Evolutionary conservation across 2,113 vertebrate genomes (phyloP).

Genomic region (Cebidichthys violaceus): DNA sequence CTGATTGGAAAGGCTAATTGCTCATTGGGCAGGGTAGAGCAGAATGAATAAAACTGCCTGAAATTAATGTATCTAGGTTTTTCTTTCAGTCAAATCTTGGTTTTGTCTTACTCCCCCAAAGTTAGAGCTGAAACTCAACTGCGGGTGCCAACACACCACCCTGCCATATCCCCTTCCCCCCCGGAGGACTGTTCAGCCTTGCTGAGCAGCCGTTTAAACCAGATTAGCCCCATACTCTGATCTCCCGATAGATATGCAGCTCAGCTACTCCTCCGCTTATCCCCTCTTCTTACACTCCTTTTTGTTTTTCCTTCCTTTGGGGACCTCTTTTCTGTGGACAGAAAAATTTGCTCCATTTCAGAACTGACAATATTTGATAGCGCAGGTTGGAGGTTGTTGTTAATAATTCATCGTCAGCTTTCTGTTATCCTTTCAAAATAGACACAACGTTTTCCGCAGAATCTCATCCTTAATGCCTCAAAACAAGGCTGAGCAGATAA

Average conservation of each 20-base stretch:
- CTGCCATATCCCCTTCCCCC: slow-evolving; percentile 33
- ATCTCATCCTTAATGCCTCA: slow-evolving; percentile 3
- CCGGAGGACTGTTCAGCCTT: slow-evolving; percentile 47
- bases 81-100: neutral
- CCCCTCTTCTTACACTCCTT: slow-evolving; percentile 47
- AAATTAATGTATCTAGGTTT: neutral
- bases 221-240: slow-evolving; percentile 74
- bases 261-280: slow-evolving; percentile 63
- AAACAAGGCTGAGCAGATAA: slow-evolving; percentile 27
- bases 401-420: slow-evolving; percentile 64
- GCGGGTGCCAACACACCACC: slow-evolving; percentile 29
- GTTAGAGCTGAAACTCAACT: slow-evolving; percentile 15
- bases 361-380: slow-evolving; percentile 43
- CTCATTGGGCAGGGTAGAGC: neutral
- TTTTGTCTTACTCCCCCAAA: neutral
- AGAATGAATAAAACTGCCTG: neutral
- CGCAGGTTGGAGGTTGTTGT: slow-evolving; percentile 32
- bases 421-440: slow-evolving; percentile 38
- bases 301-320: slow-evolving; percentile 19
- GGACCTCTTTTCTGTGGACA: slow-evolving; percentile 61
- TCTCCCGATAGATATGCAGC: slow-evolving; percentile 74
- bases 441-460: neutral
- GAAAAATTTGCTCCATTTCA: slow-evolving; percentile 55
- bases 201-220: slow-evolving; percentile 69
- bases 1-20: neutral